Base-by-base conservation (phyloP, 2,113 vertebrate genomes). In the Chunga burmeisteri region DNA sequence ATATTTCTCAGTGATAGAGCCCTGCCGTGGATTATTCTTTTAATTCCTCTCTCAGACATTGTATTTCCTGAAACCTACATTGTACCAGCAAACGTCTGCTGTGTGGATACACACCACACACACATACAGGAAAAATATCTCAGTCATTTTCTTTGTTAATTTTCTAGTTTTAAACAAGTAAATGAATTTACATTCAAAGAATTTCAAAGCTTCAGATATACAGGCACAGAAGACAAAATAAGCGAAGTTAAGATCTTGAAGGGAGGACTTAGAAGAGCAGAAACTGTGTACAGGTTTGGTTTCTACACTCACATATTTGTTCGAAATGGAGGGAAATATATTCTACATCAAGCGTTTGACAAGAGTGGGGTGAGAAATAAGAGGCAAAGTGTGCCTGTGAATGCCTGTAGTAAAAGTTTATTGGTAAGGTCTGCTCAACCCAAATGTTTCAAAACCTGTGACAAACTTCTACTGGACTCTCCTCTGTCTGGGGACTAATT, bases 391-490 rank as follows among this genome's bases (percentile, higher is more conserved):
- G 25, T 72, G 27, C 11, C 17, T 79, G 16, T 40, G n/a, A 75
- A 83, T 68, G 4, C 12, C 23, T 47, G 49, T 36, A 44, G 61
- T 49, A 65, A 58, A 85, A 53, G 7, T 72, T 80, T 95, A 26
- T 59, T 61, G 27, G 18, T 71, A 72, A 72, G 16, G 7, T 61
- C 50, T 73, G 42, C n/a, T 90, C 71, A 82, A 56, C 12, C n/a
- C 44, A 58, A 46, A 32, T 38, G 12, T 59, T 91, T 91, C 55
- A 91, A 79, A 83, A 49, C 34, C 20, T 5, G 1, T 40, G 75
- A n/a, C 21, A 87, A 38, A 72, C 2, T 7, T 9, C 7, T 40
- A 2, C 23, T 0, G 1, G 16, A 81, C 13, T 90, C 7, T 73
- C 16, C 11, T 80, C 36, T 71, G 5, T 10, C 27, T 59, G 38